Base-by-base conservation (phyloP, 2,888 invertebrate species). In the Augochlorella aurata region DNA sequence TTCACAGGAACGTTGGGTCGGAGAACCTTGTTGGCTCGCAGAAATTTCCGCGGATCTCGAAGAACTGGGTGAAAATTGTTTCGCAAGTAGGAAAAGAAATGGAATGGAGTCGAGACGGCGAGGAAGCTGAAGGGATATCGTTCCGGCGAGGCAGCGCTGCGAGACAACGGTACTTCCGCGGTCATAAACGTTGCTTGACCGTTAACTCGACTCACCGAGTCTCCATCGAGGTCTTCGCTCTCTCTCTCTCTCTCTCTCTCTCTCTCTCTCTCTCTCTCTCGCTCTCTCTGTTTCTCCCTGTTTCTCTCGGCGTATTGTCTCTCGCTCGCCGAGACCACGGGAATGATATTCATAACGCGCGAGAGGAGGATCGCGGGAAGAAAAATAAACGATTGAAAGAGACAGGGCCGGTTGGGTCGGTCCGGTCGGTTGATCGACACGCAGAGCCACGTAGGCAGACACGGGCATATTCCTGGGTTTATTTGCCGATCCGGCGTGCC, bases 111-210 rank as follows among this genome's bases (percentile, higher is more conserved):
- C 58, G 58, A 58, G n/a, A n/a, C 63, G 29, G 8, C 29, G 50
- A 76, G 67, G 52, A 71, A 82, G 76, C 71, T 71, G 74, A 63
- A 50, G 63, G 58, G 71, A 75, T 76, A 74, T 84, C 78, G 87
- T 72, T 69, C 65, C 71, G 72, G 75, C 73, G 67, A 83, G 29
- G 29, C 61, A 21, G 78, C 58, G 63, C 69, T 74, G 79, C 76
- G 79, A 69, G 78, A 83, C 86, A 87, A 87, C 87, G 87, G 87
- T 87, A 88, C 87, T 83, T 81, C 69, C 73, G 82, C 76, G 79
- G 58, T 85, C 84, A 58, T 87, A 85, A 88, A 87, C 79, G 86
- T 54, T 75, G 79, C 72, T 69, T 82, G 71, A 87, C 87, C 87
- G 87, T 87, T 87, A 87, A 86, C 76, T 84, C 47, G 65, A 75